Percentiles rank a stretch among this genome's conserved stretches.
These are phyloP conservation scores for Tortrix viridana DNA, from an alignment of 2,888 invertebrate species.

Conservation along the genomic window DNA sequence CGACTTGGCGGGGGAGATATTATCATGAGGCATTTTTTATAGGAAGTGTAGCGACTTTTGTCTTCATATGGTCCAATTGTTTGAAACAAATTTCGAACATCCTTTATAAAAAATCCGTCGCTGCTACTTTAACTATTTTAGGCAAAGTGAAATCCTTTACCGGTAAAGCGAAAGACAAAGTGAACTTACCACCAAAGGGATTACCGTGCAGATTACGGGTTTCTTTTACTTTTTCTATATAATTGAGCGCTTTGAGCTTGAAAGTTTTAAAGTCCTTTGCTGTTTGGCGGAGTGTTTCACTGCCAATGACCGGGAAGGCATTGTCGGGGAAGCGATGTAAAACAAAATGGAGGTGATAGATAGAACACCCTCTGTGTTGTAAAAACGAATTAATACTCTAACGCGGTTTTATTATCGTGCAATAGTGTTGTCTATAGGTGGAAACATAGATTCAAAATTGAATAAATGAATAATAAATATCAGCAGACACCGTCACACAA, in stretches of 20 bases:
- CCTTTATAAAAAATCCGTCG: conserved; percentile 4
- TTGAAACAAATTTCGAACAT: no score
- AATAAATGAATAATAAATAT: no score
- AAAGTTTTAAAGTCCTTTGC: conserved; percentile 37
- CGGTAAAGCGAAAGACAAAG: conserved; percentile 36
- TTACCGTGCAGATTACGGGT: conserved; percentile 30
- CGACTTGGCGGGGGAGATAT: no score
- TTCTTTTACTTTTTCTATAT: conserved; percentile 37
- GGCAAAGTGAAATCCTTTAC: conserved; percentile 15
- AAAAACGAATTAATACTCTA: no score
- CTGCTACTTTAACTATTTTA: conserved; percentile 14
- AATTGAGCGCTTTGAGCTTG: conserved; percentile 36
- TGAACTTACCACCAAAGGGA: conserved; percentile 37
- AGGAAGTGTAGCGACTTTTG: no score
- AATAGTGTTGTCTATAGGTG: no score
- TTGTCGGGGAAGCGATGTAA: conserved; percentile 7
- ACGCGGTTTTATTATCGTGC: no score
- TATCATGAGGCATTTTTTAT: no score
- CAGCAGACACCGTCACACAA: no score
- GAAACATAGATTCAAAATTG: no score
- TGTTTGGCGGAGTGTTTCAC: conserved; percentile 34
- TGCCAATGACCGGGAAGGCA: conserved; percentile 33
- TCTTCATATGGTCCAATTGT: no score
- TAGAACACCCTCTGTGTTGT: no score
- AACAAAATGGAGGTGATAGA: not conserved